Conservation (phyloP, 2,113 vertebrate species). For the Sinocyclocheilus rhinocerous region DNA sequence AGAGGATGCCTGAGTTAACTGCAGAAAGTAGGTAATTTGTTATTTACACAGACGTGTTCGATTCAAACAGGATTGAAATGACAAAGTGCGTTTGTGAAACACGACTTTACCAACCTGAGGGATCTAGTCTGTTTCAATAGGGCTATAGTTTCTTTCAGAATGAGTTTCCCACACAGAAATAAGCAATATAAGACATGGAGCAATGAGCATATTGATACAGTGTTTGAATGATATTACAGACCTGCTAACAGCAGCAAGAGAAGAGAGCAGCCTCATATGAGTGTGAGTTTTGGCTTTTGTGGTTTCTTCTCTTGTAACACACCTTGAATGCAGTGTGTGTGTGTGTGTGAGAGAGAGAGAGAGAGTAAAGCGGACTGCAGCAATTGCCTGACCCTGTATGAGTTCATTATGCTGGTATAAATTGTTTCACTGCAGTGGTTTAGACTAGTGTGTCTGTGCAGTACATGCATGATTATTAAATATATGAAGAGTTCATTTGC, state of each 20-base stretch:
- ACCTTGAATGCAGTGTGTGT: conserved; percentile 3
- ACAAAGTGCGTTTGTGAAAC: neutral
- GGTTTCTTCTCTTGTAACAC: neutral
- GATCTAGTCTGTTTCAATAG: neutral
- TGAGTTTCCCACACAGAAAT: neutral
- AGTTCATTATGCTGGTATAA: neutral
- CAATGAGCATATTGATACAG: neutral
- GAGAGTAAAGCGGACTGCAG: neutral
- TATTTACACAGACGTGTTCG: neutral
- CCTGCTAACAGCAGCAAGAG: neutral
- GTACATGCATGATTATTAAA: neutral
- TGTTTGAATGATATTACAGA: neutral
- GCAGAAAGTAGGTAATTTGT: neutral
- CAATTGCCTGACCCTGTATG: neutral
- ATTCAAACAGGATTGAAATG: conserved; percentile 1
- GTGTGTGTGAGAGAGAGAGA: neutral
- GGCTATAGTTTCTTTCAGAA: neutral
- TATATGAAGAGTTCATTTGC: neutral
- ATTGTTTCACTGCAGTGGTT: conserved; percentile 19
- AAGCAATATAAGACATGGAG: neutral
- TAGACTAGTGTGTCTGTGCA: neutral
- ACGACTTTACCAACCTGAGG: neutral
- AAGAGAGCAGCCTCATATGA: neutral
- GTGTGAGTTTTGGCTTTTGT: neutral
- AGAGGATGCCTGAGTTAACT: neutral